Percentiles rank a stretch among this genome's conserved stretches.
phyloP scores from a whole-genome alignment of 2,113 vertebrate genomes.

The Rhinopomastus cyanomelas region DNA sequence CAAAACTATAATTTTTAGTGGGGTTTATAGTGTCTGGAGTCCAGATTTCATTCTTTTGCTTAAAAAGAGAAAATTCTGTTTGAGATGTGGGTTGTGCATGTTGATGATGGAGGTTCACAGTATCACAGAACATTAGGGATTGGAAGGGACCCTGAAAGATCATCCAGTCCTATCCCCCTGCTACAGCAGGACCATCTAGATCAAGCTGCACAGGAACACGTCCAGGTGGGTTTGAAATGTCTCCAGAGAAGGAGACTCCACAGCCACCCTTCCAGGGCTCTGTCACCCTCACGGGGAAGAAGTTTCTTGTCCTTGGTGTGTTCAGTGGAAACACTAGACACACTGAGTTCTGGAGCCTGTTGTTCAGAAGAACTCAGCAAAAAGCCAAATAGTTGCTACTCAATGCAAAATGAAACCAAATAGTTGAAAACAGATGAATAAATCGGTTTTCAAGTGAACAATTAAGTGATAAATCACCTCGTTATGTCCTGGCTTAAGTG shows the following conservation, averaged over 20 bases:
- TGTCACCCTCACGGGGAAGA: too few species aligned
- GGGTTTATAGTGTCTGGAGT: not conserved
- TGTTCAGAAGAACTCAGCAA: not conserved
- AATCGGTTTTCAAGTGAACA: not conserved
- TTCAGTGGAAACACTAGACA: too few species aligned
- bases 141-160: too few species aligned
- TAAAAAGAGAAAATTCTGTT: not conserved
- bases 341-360: not conserved
- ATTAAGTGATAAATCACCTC: not conserved
- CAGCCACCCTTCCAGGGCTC: too few species aligned
- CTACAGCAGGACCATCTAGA: too few species aligned
- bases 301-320: too few species aligned
- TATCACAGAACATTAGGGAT: too few species aligned
- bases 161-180: too few species aligned
- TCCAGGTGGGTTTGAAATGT: too few species aligned
- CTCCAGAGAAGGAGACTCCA: too few species aligned
- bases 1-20: not conserved
- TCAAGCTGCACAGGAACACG: too few species aligned
- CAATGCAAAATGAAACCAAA: not conserved
- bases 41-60: not conserved
- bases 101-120: not conserved
- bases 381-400: not conserved
- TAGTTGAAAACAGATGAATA: not conserved
- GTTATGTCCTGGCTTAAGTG: not conserved
- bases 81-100: not conserved